Conservation (phyloP, 2,888 invertebrate species). For the Amaurobius ferox region DNA sequence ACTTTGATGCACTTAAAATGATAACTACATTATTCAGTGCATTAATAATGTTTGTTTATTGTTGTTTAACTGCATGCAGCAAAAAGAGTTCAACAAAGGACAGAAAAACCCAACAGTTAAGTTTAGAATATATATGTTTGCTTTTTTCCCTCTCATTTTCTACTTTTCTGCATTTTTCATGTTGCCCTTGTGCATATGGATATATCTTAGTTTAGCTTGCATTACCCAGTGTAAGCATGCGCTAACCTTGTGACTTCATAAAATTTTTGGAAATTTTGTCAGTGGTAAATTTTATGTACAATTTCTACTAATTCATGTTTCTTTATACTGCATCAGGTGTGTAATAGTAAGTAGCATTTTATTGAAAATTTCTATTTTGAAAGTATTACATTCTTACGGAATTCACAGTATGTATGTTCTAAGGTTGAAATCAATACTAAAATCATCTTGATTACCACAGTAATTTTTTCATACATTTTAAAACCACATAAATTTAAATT, state of each 20-base stretch:
- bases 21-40: not conserved
- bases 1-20: not conserved
- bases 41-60: slow-evolving; percentile 30
- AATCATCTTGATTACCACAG: too few relatives aligned
- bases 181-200: not conserved
- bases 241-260: not conserved
- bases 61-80: slow-evolving; percentile 71
- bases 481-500: too few relatives aligned
- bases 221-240: not conserved
- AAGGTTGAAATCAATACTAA: too few relatives aligned
- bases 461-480: too few relatives aligned
- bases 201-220: slow-evolving; percentile 4
- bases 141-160: slow-evolving; percentile 15
- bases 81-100: slow-evolving; percentile 58
- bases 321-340: not conserved
- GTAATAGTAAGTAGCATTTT: not conserved
- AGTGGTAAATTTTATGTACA: not conserved
- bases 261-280: not conserved
- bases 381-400: too few relatives aligned
- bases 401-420: too few relatives aligned
- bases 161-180: slow-evolving; percentile 16
- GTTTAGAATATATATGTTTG: slow-evolving; percentile 56
- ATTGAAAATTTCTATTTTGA: too few relatives aligned
- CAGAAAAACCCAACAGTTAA: slow-evolving; percentile 61
- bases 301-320: not conserved